These are phyloP conservation scores for Tineola bisselliella DNA, from an alignment of 2,888 invertebrate species.

Conservation along the genomic window DNA sequence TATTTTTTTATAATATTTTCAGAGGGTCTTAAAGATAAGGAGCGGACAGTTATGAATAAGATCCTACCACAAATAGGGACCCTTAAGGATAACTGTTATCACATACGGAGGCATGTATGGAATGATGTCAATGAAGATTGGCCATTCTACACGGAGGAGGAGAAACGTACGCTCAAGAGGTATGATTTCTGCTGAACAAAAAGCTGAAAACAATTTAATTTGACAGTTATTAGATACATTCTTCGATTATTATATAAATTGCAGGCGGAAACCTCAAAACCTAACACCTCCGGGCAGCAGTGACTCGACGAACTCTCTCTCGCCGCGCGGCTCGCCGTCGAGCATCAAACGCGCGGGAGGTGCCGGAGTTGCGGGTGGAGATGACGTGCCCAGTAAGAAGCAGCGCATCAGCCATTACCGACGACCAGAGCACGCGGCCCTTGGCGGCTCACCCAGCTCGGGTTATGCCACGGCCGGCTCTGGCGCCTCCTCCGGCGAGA, in stretches of 20 bases:
- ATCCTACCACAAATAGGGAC: constrained; percentile 83
- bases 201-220: constrained; percentile 16
- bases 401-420: constrained; percentile 82
- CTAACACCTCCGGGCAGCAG: constrained; percentile 89
- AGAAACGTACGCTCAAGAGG: constrained; percentile 88
- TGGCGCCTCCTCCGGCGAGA: constrained; percentile 59
- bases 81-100: constrained; percentile 89
- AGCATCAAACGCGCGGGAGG: constrained; percentile 77
- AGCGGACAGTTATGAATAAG: constrained; percentile 78
- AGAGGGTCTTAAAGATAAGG: constrained; percentile 90
- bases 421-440: constrained; percentile 39
- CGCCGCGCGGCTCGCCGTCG: constrained; percentile 70
- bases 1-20: constrained; percentile 29
- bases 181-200: constrained; percentile 25
- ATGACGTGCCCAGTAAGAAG: constrained; percentile 71
- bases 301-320: constrained; percentile 86
- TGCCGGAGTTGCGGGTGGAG: constrained; percentile 59
- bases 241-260: constrained; percentile 18
- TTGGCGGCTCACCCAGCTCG: constrained; percentile 42
- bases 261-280: constrained; percentile 89
- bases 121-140: constrained; percentile 94
- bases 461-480: constrained; percentile 35
- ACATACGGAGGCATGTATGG: constrained; percentile 87
- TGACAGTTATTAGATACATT: too few species aligned
- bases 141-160: constrained; percentile 93